phyloP scores from a whole-genome alignment of 2,888 invertebrate species.

The Amorpha juglandis region DNA sequence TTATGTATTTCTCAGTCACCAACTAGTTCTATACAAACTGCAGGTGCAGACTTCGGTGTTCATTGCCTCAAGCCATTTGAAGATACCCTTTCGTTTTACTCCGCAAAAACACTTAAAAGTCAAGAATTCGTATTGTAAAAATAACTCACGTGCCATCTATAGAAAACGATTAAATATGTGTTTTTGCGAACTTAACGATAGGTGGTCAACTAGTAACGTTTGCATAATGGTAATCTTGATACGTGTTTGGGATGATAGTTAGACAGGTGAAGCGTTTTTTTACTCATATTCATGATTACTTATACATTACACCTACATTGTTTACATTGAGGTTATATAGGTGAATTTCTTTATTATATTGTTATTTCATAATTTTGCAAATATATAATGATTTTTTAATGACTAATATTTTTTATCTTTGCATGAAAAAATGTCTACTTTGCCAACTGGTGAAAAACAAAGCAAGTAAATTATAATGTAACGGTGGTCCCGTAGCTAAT shows the following conservation, averaged over 20 bases:
- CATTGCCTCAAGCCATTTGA: slow-evolving; percentile 10
- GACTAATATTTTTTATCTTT: too few species aligned
- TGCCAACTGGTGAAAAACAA: too few species aligned
- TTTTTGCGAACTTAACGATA: not conserved
- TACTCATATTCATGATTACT: not conserved
- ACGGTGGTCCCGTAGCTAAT: too few species aligned
- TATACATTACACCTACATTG: too few species aligned
- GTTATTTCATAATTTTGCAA: too few species aligned
- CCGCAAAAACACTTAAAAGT: slow-evolving; percentile 1
- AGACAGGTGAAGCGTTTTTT: not conserved
- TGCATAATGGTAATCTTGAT: not conserved
- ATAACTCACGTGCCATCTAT: slow-evolving; percentile 4
- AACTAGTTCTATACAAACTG: not conserved
- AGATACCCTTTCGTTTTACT: slow-evolving; percentile 18
- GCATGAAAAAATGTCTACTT: too few species aligned
- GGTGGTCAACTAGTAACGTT: not conserved
- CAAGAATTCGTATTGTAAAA: slow-evolving; percentile 14
- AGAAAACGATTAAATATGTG: not conserved
- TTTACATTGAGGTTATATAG: too few species aligned
- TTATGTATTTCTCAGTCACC: not conserved
- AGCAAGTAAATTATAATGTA: too few species aligned
- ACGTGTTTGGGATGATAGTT: not conserved
- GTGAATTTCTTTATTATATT: too few species aligned
- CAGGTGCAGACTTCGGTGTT: slow-evolving; percentile 8
- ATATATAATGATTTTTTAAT: too few species aligned